Evolutionary conservation across 2,888 invertebrate genomes (phyloP), one percentile per base, ranked within the genome.

Genomic region (Catocala nupta): DNA sequence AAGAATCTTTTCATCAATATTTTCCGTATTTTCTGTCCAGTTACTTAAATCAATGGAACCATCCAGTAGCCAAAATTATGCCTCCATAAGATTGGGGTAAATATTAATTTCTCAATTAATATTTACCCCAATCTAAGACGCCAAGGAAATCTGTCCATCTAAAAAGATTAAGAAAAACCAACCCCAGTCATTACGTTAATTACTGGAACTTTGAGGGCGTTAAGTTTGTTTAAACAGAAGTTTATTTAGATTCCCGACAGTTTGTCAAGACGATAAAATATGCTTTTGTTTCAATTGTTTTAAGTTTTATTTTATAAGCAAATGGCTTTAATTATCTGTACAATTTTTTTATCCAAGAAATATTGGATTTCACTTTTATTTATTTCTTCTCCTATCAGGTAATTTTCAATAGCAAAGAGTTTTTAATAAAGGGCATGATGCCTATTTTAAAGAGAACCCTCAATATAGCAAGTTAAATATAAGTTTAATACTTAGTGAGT

Each of bases 121-220:
- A 75, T 69, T 71, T 71, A 68, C 70, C 60, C 59, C 55, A 64
- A 63, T 59, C 60, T 64, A 64, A 71, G 60, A 63, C 62, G 57
- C 49, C 12, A 16, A 48, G 45, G 39, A 12, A 67, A 63, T 70
- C 56, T 65, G 16, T 12, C 56, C 59, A 59, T 72, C 68, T 66
- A 55, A 71, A 71, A 67, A 74, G 65, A 78, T 77, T 72, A 76
- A 16, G 52, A 44, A 59, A 61, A 76, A 68, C 69, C 72, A 75
- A 74, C 75, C 74, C 59, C 65, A 47, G 34, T 72, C 73, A 75
- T 81, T 78, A 73, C 61, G 66, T 70, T 79, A 81, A 82, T 82
- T 79, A 77, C 75, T 73, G 67, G 56, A 74, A 80, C 76, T 78
- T 75, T 65, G 69, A 68, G 67, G 71, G 61, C 70, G 64, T 73